phyloP scores from a whole-genome alignment of 2,113 vertebrate species.

The mouse (Mus musculus) region DNA sequence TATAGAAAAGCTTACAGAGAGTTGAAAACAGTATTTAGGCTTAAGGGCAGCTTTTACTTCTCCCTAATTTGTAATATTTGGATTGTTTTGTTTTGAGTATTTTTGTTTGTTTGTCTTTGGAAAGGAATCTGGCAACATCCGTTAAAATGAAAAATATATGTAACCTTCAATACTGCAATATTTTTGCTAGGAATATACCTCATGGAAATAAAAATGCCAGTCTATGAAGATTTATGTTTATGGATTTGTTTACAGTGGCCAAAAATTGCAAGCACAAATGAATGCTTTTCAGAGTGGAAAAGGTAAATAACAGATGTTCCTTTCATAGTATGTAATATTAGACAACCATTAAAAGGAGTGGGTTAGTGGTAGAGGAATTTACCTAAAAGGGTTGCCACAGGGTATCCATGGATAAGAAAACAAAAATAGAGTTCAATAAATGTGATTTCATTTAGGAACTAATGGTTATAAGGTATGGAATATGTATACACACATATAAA shows the following conservation, averaged over 20 bases:
- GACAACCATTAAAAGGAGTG: neutral
- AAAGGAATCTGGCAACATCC: constrained; percentile 19
- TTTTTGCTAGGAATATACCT: constrained; percentile 10
- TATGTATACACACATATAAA: neutral
- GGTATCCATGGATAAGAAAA: neutral
- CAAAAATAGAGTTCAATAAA: constrained; percentile 15
- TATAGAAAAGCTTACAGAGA: neutral
- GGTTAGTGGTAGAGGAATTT: constrained; percentile 4
- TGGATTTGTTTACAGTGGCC: constrained; percentile 34
- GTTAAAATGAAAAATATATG: constrained; percentile 30
- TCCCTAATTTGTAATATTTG: constrained; percentile 7
- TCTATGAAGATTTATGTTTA: constrained; percentile 2
- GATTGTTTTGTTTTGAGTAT: neutral
- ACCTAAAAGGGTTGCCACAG: neutral
- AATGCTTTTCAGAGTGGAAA: constrained; percentile 9
- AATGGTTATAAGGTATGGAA: neutral
- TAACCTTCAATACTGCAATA: constrained; percentile 4
- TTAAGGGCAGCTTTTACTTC: constrained; percentile 4
- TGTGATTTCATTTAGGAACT: neutral
- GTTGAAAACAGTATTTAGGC: neutral
- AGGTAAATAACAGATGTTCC: neutral
- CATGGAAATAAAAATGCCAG: constrained; percentile 37
- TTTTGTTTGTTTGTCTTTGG: neutral
- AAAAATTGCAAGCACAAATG: constrained; percentile 11
- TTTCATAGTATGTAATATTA: neutral